Conservation (phyloP, 2,797 vertebrate species). For the Eulemur coronatus region DNA sequence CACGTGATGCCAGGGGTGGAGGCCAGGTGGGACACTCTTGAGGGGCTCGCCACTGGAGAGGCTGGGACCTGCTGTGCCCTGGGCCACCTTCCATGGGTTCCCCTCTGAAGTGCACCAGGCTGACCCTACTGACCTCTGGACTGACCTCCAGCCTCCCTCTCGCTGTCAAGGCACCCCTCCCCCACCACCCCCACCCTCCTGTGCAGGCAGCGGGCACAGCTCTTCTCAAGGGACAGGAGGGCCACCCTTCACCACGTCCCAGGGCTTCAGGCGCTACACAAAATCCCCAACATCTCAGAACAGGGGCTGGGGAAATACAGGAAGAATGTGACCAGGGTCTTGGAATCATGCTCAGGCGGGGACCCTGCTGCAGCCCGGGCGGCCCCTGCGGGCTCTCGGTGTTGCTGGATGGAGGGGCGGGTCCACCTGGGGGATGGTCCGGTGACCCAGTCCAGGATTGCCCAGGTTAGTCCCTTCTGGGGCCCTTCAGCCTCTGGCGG, state of each 20-base stretch:
- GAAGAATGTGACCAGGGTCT: background rate
- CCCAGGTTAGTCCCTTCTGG: background rate
- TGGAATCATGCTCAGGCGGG: fast-evolving
- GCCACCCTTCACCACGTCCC: no score
- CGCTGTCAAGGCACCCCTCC: background rate
- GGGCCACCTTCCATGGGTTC: background rate
- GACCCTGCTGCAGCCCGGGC: background rate
- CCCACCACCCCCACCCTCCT: background rate
- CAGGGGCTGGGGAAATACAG: no score
- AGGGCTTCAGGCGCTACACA: background rate
- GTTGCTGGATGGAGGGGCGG: background rate
- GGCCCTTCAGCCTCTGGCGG: background rate
- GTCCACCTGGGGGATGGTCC: background rate
- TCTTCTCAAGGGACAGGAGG: background rate
- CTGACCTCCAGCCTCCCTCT: background rate
- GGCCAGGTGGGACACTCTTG: background rate
- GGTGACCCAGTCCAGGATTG: background rate
- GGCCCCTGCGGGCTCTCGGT: background rate
- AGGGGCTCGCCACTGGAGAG: background rate
- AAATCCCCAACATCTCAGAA: background rate
- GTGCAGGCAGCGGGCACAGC: background rate
- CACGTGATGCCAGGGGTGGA: no score
- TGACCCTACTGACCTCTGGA: no score
- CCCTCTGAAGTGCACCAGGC: background rate
- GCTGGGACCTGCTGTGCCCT: background rate